Evolutionary conservation across 2,888 invertebrate genomes (phyloP), one percentile per base, ranked within the genome.

Genomic region (Xylota sylvarum): DNA sequence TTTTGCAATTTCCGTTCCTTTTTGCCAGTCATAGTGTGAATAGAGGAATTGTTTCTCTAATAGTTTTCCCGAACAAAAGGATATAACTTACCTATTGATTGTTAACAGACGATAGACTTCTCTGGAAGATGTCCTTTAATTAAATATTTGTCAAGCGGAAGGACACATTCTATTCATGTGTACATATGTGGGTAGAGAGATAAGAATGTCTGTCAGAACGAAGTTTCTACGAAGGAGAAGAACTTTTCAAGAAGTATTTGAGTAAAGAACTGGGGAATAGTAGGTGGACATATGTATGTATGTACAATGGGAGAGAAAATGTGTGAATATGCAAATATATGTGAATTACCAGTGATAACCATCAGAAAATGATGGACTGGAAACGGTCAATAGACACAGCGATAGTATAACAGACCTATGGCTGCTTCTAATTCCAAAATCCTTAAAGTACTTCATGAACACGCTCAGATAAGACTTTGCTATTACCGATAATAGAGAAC

Each of bases 1-100:
- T 73, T 82, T 82, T 73, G 55, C 62, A 82, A 86, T 86, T 86
- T 86, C 86, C 86, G 86, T 17, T 73, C 52, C 62, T 76, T 78
- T 72, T 58, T 30, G 35, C 14, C 1, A n/a, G 19, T 6, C 14
- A 23, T 17, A 69, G 55, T 30, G 52, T 14, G 30, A 62, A 65
- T 37, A 40, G 14, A 55, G 32, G 30, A 27, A 55, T 74, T 12
- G 46, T 73, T 56, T 58, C 19, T 37, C 43, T 30, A 17, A 73
- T 76, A 72, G 60, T 77, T 62, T 82, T 72, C n/a, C 12, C 1
- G 74, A 50, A 86, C 72, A 86, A 86, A 67, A 50, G 86, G 55
- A 62, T 55, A 7, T 17, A 67, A 76, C 27, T 76, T 77, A 70
- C 55, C 58, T 46, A 72, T 72, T 81, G 77, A 86, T 82, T 78